phyloP scores from a whole-genome alignment of 1,140 invertebrate genomes.

The Drosophila ohnishii region DNA sequence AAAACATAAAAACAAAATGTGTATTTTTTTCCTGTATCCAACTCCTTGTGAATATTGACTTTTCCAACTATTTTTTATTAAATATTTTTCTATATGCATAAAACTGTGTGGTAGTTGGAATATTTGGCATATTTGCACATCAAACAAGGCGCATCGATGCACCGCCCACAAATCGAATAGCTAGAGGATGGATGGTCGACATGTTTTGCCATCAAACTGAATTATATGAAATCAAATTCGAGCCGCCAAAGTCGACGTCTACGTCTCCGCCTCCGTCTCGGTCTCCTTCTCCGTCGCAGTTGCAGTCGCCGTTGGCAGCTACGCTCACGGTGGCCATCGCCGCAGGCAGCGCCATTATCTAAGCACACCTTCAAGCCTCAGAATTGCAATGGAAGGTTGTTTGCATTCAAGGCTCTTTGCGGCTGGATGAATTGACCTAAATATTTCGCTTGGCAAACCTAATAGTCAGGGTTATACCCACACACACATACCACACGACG shows the following conservation, averaged over 20 bases:
- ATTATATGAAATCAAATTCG: constrained; percentile 61
- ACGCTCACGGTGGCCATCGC: constrained; percentile 44
- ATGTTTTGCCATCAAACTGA: constrained; percentile 33
- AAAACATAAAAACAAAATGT: not conserved
- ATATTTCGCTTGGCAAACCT: constrained; percentile 82
- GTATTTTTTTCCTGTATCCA: not conserved
- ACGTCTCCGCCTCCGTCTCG: not conserved
- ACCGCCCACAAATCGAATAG: constrained; percentile 2
- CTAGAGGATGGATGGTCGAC: constrained; percentile 16
- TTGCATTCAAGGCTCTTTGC: constrained; percentile 82
- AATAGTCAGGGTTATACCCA: constrained; percentile 80
- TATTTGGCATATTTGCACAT: constrained; percentile 48
- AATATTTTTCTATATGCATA: constrained; percentile 7
- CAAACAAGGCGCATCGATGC: constrained; percentile 16
- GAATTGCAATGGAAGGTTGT: constrained; percentile 81
- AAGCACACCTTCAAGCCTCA: constrained; percentile 78
- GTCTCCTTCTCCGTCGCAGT: not conserved
- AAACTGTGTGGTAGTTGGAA: not conserved
- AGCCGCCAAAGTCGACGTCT: constrained; percentile 28
- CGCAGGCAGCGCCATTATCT: constrained; percentile 64
- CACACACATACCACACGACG: constrained; percentile 15
- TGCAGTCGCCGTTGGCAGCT: constrained; percentile 15
- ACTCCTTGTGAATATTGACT: not conserved
- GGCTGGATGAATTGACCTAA: constrained; percentile 83
- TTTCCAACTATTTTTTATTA: not conserved